Evolutionary conservation across 2,113 vertebrate genomes (phyloP).

Genomic region (Tringa solitaria): DNA sequence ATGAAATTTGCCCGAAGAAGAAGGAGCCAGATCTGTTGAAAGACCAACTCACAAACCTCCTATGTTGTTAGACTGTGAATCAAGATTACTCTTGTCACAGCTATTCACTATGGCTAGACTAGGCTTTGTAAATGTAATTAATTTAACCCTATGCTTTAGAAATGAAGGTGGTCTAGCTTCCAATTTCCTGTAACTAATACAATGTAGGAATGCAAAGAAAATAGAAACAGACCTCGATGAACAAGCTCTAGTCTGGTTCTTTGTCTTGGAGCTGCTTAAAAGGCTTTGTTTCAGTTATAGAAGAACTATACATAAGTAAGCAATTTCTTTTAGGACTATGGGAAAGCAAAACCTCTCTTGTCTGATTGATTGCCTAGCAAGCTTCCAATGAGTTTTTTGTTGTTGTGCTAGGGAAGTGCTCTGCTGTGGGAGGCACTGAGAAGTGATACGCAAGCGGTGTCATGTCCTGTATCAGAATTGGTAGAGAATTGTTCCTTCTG

Average conservation of each 20-base stretch:
- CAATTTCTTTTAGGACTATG: background rate
- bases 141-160: conserved; percentile 15
- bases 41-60: background rate
- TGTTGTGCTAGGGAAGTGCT: background rate
- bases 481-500: background rate
- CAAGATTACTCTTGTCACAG: background rate
- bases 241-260: background rate
- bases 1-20: background rate
- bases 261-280: background rate
- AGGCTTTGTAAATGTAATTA: conserved; percentile 13
- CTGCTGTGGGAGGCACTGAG: background rate
- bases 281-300: background rate
- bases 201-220: background rate
- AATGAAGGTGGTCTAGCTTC: conserved; percentile 19
- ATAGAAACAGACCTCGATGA: background rate
- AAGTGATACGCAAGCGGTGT: background rate
- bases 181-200: background rate
- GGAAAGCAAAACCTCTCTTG: background rate
- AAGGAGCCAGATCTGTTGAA: background rate
- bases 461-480: background rate
- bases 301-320: background rate
- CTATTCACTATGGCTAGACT: background rate
- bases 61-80: background rate
- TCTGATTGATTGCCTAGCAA: background rate
- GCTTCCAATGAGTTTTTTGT: background rate